phyloP scores from a whole-genome alignment of 1,140 invertebrate species.

The Diorhabda elongata region DNA sequence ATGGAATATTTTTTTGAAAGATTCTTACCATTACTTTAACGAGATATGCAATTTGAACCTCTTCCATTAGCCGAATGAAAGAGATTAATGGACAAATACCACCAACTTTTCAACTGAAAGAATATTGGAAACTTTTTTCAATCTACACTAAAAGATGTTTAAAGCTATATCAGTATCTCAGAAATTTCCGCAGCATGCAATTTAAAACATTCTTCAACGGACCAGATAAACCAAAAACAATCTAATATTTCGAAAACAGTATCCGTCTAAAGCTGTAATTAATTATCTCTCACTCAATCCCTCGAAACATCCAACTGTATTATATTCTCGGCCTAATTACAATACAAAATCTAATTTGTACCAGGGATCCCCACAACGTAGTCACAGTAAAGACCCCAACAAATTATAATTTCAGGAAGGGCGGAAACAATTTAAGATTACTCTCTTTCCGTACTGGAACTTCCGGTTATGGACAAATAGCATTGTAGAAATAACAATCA shows the following conservation, averaged over 20 bases:
- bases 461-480: background rate
- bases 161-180: too few relatives aligned
- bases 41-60: background rate
- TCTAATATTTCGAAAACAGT: background rate
- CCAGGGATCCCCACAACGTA: background rate
- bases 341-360: background rate
- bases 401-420: background rate
- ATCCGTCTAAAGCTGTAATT: constrained; percentile 2
- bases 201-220: background rate
- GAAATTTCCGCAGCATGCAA: too few relatives aligned
- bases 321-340: constrained; percentile 1
- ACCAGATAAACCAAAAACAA: background rate
- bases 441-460: background rate
- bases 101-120: too few relatives aligned
- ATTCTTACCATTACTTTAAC: background rate
- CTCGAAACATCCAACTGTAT: background rate
- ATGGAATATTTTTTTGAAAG: background rate
- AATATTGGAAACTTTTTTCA: too few relatives aligned
- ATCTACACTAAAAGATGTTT: too few relatives aligned
- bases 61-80: background rate
- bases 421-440: background rate
- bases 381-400: background rate
- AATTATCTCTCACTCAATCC: background rate
- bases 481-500: too few relatives aligned
- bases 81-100: background rate